phyloP scores from a whole-genome alignment of 2,888 invertebrate species.

The Frankliniella intonsa region DNA sequence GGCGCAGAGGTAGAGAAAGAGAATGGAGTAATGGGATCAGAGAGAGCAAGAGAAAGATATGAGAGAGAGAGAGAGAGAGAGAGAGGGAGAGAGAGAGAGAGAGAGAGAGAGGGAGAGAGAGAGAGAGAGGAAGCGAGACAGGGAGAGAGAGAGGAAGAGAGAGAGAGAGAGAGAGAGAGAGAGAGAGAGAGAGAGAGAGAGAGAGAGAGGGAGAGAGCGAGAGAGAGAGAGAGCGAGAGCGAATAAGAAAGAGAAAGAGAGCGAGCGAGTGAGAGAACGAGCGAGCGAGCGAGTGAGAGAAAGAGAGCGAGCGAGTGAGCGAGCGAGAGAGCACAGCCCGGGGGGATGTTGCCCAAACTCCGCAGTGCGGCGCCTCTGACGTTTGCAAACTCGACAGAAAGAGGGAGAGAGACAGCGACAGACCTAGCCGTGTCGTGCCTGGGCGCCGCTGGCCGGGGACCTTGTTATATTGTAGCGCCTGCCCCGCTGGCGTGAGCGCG shows the following conservation, averaged over 20 bases:
- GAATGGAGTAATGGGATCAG: neutral
- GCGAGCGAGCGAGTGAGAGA: neutral
- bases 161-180: neutral
- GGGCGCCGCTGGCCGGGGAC: neutral
- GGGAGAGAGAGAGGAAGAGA: too few species aligned
- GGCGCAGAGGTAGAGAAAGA: neutral
- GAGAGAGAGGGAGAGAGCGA: neutral
- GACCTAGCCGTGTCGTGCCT: neutral
- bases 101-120: neutral
- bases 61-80: neutral
- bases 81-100: neutral
- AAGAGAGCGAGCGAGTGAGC: neutral
- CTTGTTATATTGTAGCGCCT: slow-evolving; percentile 4
- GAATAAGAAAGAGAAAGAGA: too few species aligned
- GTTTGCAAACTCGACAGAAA: slow-evolving; percentile 22
- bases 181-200: neutral
- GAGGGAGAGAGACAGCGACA: neutral
- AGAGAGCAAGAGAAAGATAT: too few species aligned
- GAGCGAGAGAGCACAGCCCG: neutral
- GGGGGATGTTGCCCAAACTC: slow-evolving; percentile 24
- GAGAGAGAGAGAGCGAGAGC: neutral
- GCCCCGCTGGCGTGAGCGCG: neutral
- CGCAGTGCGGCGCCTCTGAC: slow-evolving; percentile 14
- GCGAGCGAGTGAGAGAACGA: neutral
- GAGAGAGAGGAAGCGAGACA: neutral